phyloP scores from a whole-genome alignment of 2,797 vertebrate genomes.

The Gallinago nigripennis region DNA sequence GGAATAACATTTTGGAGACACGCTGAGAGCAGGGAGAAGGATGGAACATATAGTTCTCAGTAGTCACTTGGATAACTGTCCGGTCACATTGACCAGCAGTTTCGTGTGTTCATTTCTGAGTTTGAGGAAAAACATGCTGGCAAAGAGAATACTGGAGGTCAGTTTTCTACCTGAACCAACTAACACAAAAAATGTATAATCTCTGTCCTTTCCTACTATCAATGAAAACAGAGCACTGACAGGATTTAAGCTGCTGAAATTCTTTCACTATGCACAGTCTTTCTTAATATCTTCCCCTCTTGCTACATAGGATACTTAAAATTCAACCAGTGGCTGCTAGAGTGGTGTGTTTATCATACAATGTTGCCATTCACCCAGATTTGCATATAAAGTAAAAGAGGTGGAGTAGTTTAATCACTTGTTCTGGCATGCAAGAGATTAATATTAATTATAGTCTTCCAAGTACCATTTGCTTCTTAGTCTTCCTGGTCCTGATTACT shows the following conservation, averaged over 20 bases:
- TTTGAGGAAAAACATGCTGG: not conserved
- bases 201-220: not conserved
- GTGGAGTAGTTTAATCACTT: constrained; percentile 2
- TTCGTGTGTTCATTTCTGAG: not conserved
- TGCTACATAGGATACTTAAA: not conserved
- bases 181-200: not conserved
- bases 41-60: not conserved
- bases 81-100: not conserved
- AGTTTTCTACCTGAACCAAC: not conserved
- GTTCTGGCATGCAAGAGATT: constrained; percentile 26
- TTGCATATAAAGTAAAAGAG: not conserved
- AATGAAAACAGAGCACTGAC: not conserved
- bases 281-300: not conserved
- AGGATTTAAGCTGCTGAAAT: not conserved
- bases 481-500: not conserved
- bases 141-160: not conserved
- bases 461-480: constrained; percentile 3
- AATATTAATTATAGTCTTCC: constrained; percentile 44
- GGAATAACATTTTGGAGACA: not conserved
- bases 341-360: not conserved
- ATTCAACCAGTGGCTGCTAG: not conserved
- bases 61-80: not conserved
- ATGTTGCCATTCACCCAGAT: not conserved
- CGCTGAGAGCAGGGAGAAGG: fast-evolving
- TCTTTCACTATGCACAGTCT: not conserved